These are phyloP conservation scores for Oncorhynchus clarkii DNA, from an alignment of 2,113 vertebrate species.

Conservation along the genomic window DNA sequence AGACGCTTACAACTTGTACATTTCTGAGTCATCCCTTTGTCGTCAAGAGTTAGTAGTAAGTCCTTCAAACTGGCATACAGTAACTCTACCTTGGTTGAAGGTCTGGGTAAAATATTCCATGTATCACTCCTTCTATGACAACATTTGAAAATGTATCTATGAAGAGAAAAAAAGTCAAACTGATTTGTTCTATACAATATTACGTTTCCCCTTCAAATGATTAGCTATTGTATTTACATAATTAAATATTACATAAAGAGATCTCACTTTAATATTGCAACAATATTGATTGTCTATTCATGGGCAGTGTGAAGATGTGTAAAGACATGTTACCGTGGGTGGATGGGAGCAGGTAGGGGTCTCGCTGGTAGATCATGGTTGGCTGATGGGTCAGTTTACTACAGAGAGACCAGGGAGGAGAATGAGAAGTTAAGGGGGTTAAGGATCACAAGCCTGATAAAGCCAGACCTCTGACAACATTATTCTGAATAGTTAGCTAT, in stretches of 20 bases:
- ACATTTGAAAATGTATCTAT: slow-evolving; percentile 72
- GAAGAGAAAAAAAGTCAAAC: background rate
- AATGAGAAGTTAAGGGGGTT: background rate
- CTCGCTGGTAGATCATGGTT: slow-evolving; percentile 92
- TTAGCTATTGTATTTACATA: too few species aligned
- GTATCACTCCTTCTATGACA: slow-evolving; percentile 78
- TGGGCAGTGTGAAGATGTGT: too few species aligned
- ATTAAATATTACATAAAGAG: too few species aligned
- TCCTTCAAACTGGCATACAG: background rate
- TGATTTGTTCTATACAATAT: background rate
- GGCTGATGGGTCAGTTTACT: slow-evolving; percentile 99
- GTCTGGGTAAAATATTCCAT: slow-evolving; percentile 76
- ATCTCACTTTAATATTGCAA: too few species aligned
- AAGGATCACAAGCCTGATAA: background rate
- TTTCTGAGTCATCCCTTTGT: too few species aligned
- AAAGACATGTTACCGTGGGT: slow-evolving; percentile 70
- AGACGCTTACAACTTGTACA: background rate
- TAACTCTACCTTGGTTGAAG: slow-evolving; percentile 73
- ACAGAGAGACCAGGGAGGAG: slow-evolving; percentile 78
- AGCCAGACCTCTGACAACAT: too few species aligned
- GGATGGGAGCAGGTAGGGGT: slow-evolving; percentile 93
- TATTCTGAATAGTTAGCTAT: too few species aligned
- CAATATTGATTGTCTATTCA: too few species aligned
- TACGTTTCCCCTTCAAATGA: too few species aligned
- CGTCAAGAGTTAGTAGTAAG: background rate